These are phyloP conservation scores for Hippocampus abdominalis DNA, from an alignment of 2,113 vertebrate genomes.

Conservation along the genomic window DNA sequence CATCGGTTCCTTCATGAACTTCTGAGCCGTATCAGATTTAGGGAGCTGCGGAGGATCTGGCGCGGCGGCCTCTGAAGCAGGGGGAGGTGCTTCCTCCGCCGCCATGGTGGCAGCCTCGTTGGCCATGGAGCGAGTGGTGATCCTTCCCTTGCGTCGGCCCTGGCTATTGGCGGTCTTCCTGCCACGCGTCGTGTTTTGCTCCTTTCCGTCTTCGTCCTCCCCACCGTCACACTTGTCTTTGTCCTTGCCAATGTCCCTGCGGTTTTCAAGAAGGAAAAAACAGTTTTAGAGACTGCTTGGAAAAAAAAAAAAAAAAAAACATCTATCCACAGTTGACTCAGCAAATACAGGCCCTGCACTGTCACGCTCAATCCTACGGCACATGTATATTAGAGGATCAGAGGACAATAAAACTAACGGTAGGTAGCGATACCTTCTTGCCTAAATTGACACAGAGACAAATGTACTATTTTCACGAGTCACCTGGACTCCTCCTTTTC, in stretches of 20 bases:
- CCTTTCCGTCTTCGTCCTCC: conserved; percentile 92
- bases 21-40: conserved; percentile 67
- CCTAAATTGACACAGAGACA: background rate
- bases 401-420: background rate
- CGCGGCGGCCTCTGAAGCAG: conserved; percentile 77
- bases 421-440: too few relatives aligned
- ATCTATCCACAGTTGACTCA: conserved; percentile 36
- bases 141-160: conserved; percentile 91
- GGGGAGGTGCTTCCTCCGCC: conserved; percentile 81
- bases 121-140: conserved; percentile 98
- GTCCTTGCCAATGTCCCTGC: conserved; percentile 92
- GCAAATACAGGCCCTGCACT: conserved; percentile 28
- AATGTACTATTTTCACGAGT: conserved; percentile 45
- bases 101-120: conserved; percentile 88
- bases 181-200: conserved; percentile 86
- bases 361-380: background rate
- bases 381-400: conserved; percentile 10
- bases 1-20: conserved; percentile 64
- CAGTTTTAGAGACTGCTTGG: conserved; percentile 26
- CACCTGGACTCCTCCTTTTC: conserved; percentile 96
- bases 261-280: conserved; percentile 39
- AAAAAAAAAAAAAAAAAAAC: conserved; percentile 20
- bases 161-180: conserved; percentile 98
- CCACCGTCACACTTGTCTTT: conserved; percentile 90
- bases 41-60: conserved; percentile 64